Evolutionary conservation across 64 coral and sea anemone species (phyloP).

Genomic region (Dendrophyllia cribrosa): DNA sequence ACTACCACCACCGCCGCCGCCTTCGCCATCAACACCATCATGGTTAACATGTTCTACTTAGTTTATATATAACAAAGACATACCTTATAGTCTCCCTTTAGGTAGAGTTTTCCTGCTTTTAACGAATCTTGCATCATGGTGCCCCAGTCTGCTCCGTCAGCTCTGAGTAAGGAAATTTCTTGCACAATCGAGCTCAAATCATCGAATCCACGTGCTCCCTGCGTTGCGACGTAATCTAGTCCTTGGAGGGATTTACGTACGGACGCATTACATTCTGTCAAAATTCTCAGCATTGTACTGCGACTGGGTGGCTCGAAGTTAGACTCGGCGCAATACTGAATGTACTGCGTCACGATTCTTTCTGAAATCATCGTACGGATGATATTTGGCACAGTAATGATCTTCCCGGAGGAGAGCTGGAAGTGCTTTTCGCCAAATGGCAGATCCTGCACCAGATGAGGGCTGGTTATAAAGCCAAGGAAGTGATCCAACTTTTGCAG

Average conservation of each 20-base stretch:
- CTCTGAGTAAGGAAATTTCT: not conserved
- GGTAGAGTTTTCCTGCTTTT: constrained; percentile 2
- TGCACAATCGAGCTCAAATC: not conserved
- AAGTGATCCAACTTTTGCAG: not conserved
- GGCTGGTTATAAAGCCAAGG: not conserved
- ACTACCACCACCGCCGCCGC: no score
- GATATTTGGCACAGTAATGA: not conserved
- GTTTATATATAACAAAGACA: not conserved
- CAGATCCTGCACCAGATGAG: not conserved
- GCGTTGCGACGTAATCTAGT: not conserved
- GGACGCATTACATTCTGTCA: not conserved
- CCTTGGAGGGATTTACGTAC: not conserved
- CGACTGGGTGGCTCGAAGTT: not conserved
- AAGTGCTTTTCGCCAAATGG: constrained; percentile 1
- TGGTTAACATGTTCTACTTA: no score
- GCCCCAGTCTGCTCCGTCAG: not conserved
- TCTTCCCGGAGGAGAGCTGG: not conserved
- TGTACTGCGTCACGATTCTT: not conserved
- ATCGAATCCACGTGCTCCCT: not conserved
- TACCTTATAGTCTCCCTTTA: constrained; percentile 22
- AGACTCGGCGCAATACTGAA: not conserved
- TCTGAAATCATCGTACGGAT: not conserved
- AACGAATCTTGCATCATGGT: not conserved
- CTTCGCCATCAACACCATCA: no score
- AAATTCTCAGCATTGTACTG: not conserved